These are phyloP conservation scores for Manduca sexta DNA, from an alignment of 1,140 invertebrate genomes.

Conservation along the genomic window DNA sequence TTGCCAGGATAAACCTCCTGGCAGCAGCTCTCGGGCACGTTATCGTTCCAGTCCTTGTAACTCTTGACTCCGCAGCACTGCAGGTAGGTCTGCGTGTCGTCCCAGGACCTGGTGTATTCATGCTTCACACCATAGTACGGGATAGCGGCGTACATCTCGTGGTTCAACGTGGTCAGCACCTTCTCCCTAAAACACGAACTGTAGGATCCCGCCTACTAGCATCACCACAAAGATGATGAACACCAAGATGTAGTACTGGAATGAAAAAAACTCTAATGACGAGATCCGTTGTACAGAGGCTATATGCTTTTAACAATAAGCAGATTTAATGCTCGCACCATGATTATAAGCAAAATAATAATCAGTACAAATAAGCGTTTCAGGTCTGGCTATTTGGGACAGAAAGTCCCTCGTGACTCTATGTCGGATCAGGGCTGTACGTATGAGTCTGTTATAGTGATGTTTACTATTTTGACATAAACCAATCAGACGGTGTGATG, in stretches of 20 bases:
- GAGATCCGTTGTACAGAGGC: not conserved
- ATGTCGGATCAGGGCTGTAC: too few species aligned
- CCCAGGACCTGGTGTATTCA: constrained; percentile 86
- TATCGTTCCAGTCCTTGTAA: constrained; percentile 83
- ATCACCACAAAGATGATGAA: constrained; percentile 90
- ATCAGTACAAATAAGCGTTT: too few species aligned
- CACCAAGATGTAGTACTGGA: constrained; percentile 90
- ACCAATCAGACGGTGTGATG: too few species aligned
- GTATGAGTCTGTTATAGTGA: too few species aligned
- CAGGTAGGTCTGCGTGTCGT: constrained; percentile 84
- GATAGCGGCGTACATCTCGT: constrained; percentile 85
- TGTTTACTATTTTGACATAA: too few species aligned
- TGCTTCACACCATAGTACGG: constrained; percentile 79
- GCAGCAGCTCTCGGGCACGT: constrained; percentile 87
- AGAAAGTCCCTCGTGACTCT: too few species aligned
- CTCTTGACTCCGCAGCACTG: constrained; percentile 88
- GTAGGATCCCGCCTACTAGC: constrained; percentile 90
- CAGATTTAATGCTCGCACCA: too few species aligned
- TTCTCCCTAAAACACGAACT: constrained; percentile 90
- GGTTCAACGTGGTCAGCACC: constrained; percentile 80
- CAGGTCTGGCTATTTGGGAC: too few species aligned
- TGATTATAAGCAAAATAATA: too few species aligned
- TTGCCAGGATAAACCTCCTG: constrained; percentile 77
- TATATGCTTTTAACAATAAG: too few species aligned
- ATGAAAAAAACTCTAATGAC: constrained; percentile 22